Conservation (phyloP, 2,888 invertebrate genomes). For the Orthosia incerta region DNA sequence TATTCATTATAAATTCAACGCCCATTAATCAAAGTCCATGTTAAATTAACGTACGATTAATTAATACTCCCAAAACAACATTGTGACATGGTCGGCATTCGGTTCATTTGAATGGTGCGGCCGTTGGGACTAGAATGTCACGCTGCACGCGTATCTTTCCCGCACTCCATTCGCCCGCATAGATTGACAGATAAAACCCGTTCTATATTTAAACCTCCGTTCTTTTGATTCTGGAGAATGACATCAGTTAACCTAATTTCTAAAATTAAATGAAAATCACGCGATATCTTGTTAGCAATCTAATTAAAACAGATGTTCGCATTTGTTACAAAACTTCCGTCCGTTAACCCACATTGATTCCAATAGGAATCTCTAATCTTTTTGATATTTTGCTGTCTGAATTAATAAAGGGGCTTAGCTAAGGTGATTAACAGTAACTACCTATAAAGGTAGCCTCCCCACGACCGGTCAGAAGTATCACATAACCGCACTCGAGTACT, state of each 20-base stretch:
- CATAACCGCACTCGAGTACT: conserved; percentile 75
- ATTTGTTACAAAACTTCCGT: conserved; percentile 61
- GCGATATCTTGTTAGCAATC: conserved; percentile 45
- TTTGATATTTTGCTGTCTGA: conserved; percentile 51
- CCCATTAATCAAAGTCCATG: conserved; percentile 49
- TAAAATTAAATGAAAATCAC: conserved; percentile 52
- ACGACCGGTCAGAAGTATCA: conserved; percentile 77
- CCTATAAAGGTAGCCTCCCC: conserved; percentile 68
- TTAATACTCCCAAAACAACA: conserved; percentile 48
- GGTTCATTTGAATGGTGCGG: conserved; percentile 49
- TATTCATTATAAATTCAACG: conserved; percentile 7
- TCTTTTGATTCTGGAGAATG: conserved; percentile 53
- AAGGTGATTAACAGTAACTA: conserved; percentile 66
- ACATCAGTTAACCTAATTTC: conserved; percentile 58
- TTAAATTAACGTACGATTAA: conserved; percentile 47
- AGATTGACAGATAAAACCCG: conserved; percentile 65
- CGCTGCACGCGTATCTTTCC: conserved; percentile 47
- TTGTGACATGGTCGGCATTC: conserved; percentile 53
- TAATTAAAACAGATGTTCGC: conserved; percentile 57
- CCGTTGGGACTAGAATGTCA: conserved; percentile 54
- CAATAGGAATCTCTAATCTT: conserved; percentile 27
- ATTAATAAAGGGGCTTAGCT: conserved; percentile 51
- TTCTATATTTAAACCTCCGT: conserved; percentile 53
- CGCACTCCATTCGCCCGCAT: conserved; percentile 50
- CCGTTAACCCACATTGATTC: conserved; percentile 52